Conservation (phyloP, 2,113 vertebrate species). For the Piprites chloris region DNA sequence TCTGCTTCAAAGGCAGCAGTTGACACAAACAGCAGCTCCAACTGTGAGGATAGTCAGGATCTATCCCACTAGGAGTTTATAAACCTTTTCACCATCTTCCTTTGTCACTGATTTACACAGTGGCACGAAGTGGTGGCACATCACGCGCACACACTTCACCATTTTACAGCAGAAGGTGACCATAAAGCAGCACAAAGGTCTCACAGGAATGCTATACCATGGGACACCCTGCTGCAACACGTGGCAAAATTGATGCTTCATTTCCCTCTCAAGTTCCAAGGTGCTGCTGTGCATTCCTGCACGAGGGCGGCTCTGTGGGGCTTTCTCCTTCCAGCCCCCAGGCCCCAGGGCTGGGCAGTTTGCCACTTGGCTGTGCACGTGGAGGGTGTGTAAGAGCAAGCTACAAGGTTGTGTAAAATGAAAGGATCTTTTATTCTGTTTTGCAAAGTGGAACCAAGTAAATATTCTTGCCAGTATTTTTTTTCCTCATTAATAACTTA, state of each 20-base stretch:
- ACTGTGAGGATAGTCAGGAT: neutral
- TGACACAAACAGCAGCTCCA: neutral
- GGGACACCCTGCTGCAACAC: neutral
- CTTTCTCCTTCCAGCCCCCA: neutral
- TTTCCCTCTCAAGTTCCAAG: neutral
- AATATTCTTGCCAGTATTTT: neutral
- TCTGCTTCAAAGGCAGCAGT: neutral
- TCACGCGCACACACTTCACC: neutral
- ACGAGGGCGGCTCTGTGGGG: accelerated
- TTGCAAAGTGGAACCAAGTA: neutral
- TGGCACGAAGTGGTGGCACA: neutral
- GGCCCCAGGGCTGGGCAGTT: neutral
- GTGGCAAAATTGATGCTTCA: neutral
- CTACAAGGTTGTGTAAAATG: neutral
- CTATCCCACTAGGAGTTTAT: neutral
- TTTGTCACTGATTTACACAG: neutral
- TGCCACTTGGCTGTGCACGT: neutral
- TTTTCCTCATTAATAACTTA: neutral
- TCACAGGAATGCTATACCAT: accelerated
- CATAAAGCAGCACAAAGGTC: neutral
- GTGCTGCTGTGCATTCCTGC: neutral
- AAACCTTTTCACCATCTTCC: neutral
- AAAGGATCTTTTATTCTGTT: neutral
- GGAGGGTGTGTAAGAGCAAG: neutral
- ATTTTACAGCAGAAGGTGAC: neutral